Evolutionary conservation across 2,113 vertebrate species (phyloP).

Genomic region (Natator depressus): DNA sequence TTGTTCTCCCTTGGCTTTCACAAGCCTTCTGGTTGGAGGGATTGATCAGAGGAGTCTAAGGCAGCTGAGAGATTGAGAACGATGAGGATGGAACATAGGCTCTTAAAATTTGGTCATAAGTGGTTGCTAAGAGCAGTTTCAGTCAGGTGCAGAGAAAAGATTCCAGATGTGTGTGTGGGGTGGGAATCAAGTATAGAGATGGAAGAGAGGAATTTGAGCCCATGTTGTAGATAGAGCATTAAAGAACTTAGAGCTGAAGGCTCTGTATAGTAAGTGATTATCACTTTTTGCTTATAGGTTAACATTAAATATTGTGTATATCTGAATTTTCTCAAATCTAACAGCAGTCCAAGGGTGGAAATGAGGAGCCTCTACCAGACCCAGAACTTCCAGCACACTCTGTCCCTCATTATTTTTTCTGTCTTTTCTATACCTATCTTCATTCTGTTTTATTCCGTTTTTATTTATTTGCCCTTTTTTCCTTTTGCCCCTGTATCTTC

Average conservation of each 20-base stretch:
- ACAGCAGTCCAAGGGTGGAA: neutral
- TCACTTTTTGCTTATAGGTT: neutral
- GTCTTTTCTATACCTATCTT: neutral
- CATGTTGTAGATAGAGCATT: neutral
- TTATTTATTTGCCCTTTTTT: neutral
- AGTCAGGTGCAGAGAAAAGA: neutral
- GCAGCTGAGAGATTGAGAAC: neutral
- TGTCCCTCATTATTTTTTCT: neutral
- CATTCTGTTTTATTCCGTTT: neutral
- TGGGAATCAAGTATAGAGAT: neutral
- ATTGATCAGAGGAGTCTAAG: neutral
- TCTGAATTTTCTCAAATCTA: neutral
- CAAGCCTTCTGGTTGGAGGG: fast-evolving
- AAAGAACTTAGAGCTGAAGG: neutral
- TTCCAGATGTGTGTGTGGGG: neutral
- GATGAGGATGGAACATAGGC: neutral
- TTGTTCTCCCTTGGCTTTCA: neutral
- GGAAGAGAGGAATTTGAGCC: neutral
- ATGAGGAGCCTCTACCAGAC: neutral
- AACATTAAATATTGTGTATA: neutral
- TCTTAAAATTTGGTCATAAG: neutral
- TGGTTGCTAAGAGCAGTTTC: neutral
- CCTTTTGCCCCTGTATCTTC: neutral
- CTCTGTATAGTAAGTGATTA: neutral
- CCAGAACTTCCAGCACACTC: fast-evolving